phyloP scores from a whole-genome alignment of 2,113 vertebrate genomes.

The Callopanchax toddi region DNA sequence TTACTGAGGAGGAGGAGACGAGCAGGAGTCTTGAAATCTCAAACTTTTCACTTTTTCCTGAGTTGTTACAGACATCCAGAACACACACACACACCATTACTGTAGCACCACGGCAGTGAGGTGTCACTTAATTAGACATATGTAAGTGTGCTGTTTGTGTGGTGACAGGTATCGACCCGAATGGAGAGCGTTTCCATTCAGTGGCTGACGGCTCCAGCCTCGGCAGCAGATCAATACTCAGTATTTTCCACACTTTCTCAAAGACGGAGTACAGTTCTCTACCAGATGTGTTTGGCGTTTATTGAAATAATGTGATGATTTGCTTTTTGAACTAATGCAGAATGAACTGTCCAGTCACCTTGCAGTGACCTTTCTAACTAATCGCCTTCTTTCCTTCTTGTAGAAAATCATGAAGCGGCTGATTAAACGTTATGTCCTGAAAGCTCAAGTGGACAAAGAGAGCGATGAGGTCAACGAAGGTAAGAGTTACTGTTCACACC shows the following conservation, averaged over 20 bases:
- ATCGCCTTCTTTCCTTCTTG: conserved; percentile 47
- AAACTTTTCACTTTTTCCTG: too few relatives aligned
- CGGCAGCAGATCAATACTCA: conserved; percentile 45
- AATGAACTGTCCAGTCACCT: background rate
- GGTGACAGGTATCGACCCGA: conserved; percentile 34
- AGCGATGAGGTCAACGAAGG: conserved; percentile 99
- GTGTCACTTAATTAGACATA: conserved; percentile 34
- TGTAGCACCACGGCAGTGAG: background rate
- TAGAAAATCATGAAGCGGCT: conserved; percentile 99
- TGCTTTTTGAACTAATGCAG: conserved; percentile 6
- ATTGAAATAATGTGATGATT: conserved; percentile 2
- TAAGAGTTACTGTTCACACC: conserved; percentile 62
- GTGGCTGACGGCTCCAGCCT: conserved; percentile 16
- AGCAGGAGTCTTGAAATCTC: background rate
- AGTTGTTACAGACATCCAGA: too few relatives aligned
- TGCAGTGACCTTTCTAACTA: conserved; percentile 12
- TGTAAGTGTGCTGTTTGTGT: conserved; percentile 13
- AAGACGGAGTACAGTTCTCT: conserved; percentile 8
- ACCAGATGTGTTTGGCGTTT: conserved; percentile 7
- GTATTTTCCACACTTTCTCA: conserved; percentile 17
- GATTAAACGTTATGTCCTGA: conserved; percentile 95
- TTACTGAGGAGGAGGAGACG: conserved; percentile 15
- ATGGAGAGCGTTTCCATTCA: conserved; percentile 25
- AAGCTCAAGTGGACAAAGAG: conserved; percentile 96
- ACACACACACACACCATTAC: background rate